Base-by-base conservation (phyloP, 2,113 vertebrate genomes). In the Clarias gariepinus region DNA sequence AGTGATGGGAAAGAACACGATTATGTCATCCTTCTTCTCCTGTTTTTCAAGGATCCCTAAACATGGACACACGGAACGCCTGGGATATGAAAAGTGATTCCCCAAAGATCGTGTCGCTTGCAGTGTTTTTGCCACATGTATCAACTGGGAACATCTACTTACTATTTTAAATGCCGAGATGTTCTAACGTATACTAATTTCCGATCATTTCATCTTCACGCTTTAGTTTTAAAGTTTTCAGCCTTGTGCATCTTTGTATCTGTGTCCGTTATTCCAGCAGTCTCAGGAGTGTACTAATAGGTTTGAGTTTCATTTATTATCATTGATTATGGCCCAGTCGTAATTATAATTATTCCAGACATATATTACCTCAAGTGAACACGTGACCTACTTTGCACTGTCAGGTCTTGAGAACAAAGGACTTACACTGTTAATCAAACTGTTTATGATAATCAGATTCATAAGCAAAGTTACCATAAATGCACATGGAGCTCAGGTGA, bases 361-460 rank as follows among this genome's bases (percentile, higher is more conserved):
- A 74, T 79, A 66, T 74, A 61, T 74, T 63, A 28, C 60, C 76
- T 69, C 33, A n/a, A 76, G 53, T 71, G 76, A 84, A 52, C 80
- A 71, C 25, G 52, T 85, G 87, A 81, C 82, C 85, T 74, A 66
- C 25, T 41, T 84, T 71, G 82, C 60, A 68, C 47, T 30, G 36
- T 55, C 58, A 60, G 69, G 71, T 82, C 74, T 69, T 78, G 47
- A 77, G 64, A 66, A 19, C 30, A 2, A 57, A 33, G 19, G 76
- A 64, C 30, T 30, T 78, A 63, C 85, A 15, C 23, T 69, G 55
- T 76, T 85, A 82, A 85, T 89, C 52, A 53, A 71, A 36, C 76
- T 79, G 52, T 78, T 81, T 63, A 73, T 77, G 36, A 30, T 71
- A 77, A 85, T 87, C 47, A 73, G 41, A 79, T 55, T 68, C 81